Percentiles rank a stretch among this genome's conserved stretches.
Evolutionary conservation across 2,113 vertebrate genomes (phyloP).

Genomic region (Bubo blakistoni): DNA sequence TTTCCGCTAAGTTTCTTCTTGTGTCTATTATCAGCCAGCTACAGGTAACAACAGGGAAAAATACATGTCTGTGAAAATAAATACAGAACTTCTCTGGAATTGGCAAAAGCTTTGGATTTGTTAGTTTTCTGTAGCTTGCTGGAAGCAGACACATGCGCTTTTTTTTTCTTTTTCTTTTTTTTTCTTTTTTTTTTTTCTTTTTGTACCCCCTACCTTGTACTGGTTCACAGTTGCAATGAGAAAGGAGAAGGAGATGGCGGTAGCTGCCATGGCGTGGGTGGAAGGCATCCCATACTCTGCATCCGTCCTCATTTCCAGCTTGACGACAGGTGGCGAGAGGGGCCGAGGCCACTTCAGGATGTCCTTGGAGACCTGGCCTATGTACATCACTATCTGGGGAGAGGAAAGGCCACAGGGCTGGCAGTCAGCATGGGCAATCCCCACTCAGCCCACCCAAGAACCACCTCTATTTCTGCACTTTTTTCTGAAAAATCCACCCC

Average conservation of each 20-base stretch:
- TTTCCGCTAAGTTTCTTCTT: not conserved
- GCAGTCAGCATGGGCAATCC: not conserved
- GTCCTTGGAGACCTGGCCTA: conserved; percentile 94
- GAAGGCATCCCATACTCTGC: conserved; percentile 94
- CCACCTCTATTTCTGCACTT: not conserved
- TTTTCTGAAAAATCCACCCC: not conserved
- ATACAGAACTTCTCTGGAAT: not conserved
- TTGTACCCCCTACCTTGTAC: conserved; percentile 79
- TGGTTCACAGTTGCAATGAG: conserved; percentile 80
- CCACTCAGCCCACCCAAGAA: not conserved
- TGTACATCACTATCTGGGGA: conserved; percentile 90
- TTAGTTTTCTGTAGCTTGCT: not conserved
- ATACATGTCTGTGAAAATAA: not conserved
- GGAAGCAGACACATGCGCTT: not conserved
- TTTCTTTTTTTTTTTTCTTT: not conserved
- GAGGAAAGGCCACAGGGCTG: not conserved
- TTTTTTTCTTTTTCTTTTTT: not conserved
- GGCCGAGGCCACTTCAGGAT: conserved; percentile 92
- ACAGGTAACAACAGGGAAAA: not conserved
- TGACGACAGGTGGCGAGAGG: conserved; percentile 87
- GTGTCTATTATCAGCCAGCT: not conserved
- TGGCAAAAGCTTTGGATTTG: not conserved
- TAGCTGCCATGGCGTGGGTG: conserved; percentile 95
- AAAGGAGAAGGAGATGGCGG: conserved; percentile 88
- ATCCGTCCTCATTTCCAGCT: conserved; percentile 82